These are phyloP conservation scores for Agrotis clavis DNA, from an alignment of 2,888 invertebrate species.

Conservation along the genomic window DNA sequence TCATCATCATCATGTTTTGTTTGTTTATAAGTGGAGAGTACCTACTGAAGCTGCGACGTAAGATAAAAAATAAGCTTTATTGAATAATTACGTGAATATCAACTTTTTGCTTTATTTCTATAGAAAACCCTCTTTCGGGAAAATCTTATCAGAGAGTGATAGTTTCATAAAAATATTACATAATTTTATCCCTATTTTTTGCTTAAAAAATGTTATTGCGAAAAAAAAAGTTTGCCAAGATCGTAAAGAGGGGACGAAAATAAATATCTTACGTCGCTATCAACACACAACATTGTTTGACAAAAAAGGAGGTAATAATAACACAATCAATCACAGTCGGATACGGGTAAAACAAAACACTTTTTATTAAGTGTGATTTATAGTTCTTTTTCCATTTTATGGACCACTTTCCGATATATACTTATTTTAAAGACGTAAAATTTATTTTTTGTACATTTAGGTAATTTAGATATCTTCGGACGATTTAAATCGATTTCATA, in stretches of 20 bases:
- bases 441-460: neutral
- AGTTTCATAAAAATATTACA: neutral
- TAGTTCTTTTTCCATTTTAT: neutral
- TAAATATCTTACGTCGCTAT: conserved; percentile 15
- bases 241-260: conserved; percentile 28
- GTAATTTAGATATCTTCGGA: no score
- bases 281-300: neutral
- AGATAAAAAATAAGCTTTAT: no score
- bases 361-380: conserved; percentile 18
- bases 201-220: conserved; percentile 13
- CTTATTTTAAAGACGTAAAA: neutral
- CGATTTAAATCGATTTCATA: no score
- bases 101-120: no score
- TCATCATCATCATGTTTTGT: conserved; percentile 6
- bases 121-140: neutral
- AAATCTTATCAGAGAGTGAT: conserved; percentile 3
- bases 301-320: conserved; percentile 6
- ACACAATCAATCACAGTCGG: conserved; percentile 6
- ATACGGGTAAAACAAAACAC: neutral
- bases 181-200: neutral
- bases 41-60: neutral
- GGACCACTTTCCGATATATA: neutral
- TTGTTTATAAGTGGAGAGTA: neutral
- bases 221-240: conserved; percentile 19
- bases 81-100: no score